Evolutionary conservation across 1,140 invertebrate genomes (phyloP).

Genomic region (Drosophila oshimai): DNA sequence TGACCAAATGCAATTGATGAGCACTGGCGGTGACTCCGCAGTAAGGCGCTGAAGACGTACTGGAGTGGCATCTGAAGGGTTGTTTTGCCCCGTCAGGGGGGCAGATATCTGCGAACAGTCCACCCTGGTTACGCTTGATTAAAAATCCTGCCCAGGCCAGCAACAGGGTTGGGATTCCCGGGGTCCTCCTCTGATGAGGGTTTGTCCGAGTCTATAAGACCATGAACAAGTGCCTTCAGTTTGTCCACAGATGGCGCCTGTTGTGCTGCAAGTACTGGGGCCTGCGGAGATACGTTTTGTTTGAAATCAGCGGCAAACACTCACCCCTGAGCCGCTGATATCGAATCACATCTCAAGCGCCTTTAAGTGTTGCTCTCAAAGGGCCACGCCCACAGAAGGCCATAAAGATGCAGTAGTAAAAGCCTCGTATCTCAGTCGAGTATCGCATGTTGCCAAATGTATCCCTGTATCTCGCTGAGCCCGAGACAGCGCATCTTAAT

Average conservation of each 20-base stretch:
- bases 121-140: conserved; percentile 45
- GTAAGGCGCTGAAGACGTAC: not conserved
- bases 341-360: not conserved
- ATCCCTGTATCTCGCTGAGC: conserved; percentile 27
- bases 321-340: not conserved
- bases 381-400: conserved; percentile 13
- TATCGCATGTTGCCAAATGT: conserved; percentile 2
- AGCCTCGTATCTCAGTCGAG: conserved; percentile 37
- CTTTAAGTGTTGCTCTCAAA: not conserved
- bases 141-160: conserved; percentile 28
- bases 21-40: conserved; percentile 29
- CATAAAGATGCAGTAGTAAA: conserved; percentile 62
- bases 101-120: not conserved
- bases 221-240: conserved; percentile 1
- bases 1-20: conserved; percentile 67
- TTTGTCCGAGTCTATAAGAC: not conserved
- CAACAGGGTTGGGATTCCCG: too few relatives aligned
- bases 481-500: conserved; percentile 49
- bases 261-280: conserved; percentile 6
- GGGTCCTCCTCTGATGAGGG: not conserved
- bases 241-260: conserved; percentile 44
- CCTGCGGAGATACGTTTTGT: not conserved
- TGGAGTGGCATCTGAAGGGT: not conserved
- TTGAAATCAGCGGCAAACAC: too few relatives aligned
- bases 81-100: not conserved